Evolutionary conservation across 2,797 vertebrate genomes (phyloP), one percentile per base, ranked within the genome.

Genomic region (Paratrypauchen microcephalus): DNA sequence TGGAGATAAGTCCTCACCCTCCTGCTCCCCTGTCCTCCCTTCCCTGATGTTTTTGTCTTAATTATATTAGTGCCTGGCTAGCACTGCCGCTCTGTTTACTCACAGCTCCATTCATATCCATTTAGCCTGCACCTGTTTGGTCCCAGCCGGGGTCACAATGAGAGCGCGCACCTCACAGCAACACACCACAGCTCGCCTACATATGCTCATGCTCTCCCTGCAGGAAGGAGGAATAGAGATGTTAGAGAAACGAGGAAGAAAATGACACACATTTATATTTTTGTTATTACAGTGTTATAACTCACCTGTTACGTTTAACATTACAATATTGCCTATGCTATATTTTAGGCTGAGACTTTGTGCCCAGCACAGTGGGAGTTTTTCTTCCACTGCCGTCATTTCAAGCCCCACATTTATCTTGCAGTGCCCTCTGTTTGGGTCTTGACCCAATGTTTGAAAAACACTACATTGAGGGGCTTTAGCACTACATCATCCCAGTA

Each of bases 51-150:
- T 97, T 94, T 91, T 93, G 93, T 94, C 94, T 94, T 98, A 97
- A 96, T 96, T 97, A 96, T 95, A 97, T 98, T 97, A 98, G 95
- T 90, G 79, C 93, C 95, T 96, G 94, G 95, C 95, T 79, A 94
- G 95, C 95, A 92, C 92, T 84, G 92, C 93, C 93, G 94, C 95
- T 95, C 95, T 95, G 95, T 96, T 95, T 95, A 96, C 95, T 95
- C 95, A 97, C 95, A 95, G 95, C 95, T 95, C 95, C 95, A 98
- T 98, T 98, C 96, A 97, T 97, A 96, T 97, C 96, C 95, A 97
- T 98, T 98, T 97, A 97, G 94, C 91, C 92, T 93, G 94, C 96
- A 98, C 96, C 97, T 98, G 96, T 97, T 97, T 96, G 93, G 95
- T 95, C 93, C 84, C 94, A 94, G 94, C 91, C 94, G 94, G 95